Evolutionary conservation across 2,888 invertebrate species (phyloP).

Genomic region (Hoplodrina ambigua): DNA sequence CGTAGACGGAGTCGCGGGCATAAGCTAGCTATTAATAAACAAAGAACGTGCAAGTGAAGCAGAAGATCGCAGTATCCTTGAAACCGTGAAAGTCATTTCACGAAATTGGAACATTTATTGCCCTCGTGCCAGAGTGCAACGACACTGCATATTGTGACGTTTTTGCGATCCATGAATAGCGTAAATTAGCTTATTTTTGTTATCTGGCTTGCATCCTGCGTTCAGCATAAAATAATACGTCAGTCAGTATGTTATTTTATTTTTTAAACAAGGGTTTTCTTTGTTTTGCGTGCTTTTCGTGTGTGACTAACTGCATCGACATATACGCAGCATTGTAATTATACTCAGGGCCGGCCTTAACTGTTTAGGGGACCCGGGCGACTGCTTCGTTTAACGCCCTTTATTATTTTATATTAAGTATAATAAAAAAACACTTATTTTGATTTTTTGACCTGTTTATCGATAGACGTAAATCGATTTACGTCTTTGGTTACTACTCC

Average conservation of each 20-base stretch:
- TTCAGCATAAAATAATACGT: slow-evolving; percentile 37
- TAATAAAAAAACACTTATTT: no score
- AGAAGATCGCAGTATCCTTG: slow-evolving; percentile 23
- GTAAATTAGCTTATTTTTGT: slow-evolving; percentile 39
- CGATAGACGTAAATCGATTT: no score
- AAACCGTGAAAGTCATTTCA: slow-evolving; percentile 38
- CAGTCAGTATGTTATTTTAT: slow-evolving; percentile 32
- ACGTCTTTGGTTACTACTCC: no score
- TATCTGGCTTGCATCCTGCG: slow-evolving; percentile 40
- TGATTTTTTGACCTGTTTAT: no score
- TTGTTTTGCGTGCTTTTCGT: slow-evolving; percentile 43
- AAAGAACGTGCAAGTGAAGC: slow-evolving; percentile 1
- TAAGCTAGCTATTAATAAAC: not conserved
- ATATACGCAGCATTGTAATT: slow-evolving; percentile 37
- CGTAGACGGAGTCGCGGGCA: no score
- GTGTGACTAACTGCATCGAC: slow-evolving; percentile 27
- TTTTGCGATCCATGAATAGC: slow-evolving; percentile 32
- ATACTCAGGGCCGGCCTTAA: not conserved
- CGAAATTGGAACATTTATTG: slow-evolving; percentile 32
- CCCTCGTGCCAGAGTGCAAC: slow-evolving; percentile 48
- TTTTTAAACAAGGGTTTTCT: slow-evolving; percentile 32
- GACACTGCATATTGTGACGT: slow-evolving; percentile 29
- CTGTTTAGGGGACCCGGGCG: no score
- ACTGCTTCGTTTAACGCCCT: no score
- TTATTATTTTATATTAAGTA: no score